phyloP scores from a whole-genome alignment of 2,888 invertebrate species.

The Conomelus anceps region DNA sequence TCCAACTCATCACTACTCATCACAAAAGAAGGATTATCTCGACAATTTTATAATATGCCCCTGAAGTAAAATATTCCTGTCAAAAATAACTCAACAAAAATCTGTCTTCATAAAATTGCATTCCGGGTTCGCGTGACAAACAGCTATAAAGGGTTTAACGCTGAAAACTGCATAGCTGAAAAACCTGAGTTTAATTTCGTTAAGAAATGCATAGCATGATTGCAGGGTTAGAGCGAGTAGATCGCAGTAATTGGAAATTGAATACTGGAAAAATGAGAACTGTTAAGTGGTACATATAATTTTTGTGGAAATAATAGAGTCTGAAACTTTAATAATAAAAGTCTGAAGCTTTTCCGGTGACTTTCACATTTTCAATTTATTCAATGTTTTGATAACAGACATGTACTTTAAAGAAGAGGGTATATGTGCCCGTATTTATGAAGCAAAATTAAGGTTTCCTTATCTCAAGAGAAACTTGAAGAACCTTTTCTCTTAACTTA shows the following conservation, averaged over 20 bases:
- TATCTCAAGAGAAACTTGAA: too few relatives aligned
- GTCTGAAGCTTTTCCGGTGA: background rate
- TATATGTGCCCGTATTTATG: too few relatives aligned
- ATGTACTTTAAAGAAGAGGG: too few relatives aligned
- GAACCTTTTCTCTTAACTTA: too few relatives aligned
- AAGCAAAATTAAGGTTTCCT: too few relatives aligned
- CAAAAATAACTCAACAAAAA: background rate
- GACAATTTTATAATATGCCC: background rate
- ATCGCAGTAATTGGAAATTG: background rate
- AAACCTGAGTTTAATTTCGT: background rate
- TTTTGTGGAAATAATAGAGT: background rate
- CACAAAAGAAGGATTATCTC: background rate
- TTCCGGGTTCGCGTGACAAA: background rate
- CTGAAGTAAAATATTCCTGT: too few relatives aligned
- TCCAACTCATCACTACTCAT: too few relatives aligned
- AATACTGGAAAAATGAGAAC: background rate
- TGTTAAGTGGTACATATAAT: background rate
- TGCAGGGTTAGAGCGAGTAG: background rate
- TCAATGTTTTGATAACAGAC: too few relatives aligned
- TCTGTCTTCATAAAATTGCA: background rate
- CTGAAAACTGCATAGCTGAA: background rate
- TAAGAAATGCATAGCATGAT: background rate
- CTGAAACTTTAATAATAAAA: too few relatives aligned
- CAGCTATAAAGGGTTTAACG: background rate
- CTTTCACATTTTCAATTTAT: background rate